These are phyloP conservation scores for Ianthella basta DNA, from an alignment of 37 sponge, comb jelly and placozoan species.

Conservation along the genomic window DNA sequence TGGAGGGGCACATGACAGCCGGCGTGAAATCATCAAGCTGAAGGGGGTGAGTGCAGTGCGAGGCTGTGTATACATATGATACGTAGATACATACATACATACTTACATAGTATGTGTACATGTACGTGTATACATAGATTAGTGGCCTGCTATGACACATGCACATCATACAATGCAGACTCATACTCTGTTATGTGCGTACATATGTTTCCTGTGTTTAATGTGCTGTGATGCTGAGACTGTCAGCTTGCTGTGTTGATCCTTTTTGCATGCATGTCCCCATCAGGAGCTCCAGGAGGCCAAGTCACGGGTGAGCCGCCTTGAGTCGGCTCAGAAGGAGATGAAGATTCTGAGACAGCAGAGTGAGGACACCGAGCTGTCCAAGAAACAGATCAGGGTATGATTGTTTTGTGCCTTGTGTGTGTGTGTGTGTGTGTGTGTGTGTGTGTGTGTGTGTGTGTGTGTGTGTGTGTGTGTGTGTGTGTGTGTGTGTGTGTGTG, in stretches of 20 bases:
- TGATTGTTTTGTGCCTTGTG: slow-evolving; percentile 23
- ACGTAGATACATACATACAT: neutral
- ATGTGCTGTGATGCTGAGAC: too few species aligned
- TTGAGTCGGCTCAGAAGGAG: slow-evolving; percentile 10
- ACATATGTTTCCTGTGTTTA: neutral
- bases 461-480: slow-evolving; percentile 31
- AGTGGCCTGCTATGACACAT: too few species aligned
- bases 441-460: slow-evolving; percentile 23
- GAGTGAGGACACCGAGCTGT: slow-evolving; percentile 8
- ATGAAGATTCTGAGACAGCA: slow-evolving; percentile 20
- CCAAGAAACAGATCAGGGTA: slow-evolving; percentile 46
- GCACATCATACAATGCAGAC: neutral
- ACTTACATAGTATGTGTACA: neutral
- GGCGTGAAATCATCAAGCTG: slow-evolving; percentile 80
- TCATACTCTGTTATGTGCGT: too few species aligned
- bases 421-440: neutral
- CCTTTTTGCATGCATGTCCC: neutral
- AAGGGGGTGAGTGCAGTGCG: slow-evolving; percentile 52
- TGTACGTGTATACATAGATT: neutral
- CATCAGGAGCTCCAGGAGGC: neutral
- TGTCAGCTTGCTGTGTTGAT: neutral
- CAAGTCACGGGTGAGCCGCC: neutral
- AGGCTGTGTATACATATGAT: neutral
- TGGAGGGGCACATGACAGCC: slow-evolving; percentile 64
- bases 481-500: slow-evolving; percentile 28